Conservation (phyloP, 1,140 invertebrate species). For the Procambarus virginalis region DNA sequence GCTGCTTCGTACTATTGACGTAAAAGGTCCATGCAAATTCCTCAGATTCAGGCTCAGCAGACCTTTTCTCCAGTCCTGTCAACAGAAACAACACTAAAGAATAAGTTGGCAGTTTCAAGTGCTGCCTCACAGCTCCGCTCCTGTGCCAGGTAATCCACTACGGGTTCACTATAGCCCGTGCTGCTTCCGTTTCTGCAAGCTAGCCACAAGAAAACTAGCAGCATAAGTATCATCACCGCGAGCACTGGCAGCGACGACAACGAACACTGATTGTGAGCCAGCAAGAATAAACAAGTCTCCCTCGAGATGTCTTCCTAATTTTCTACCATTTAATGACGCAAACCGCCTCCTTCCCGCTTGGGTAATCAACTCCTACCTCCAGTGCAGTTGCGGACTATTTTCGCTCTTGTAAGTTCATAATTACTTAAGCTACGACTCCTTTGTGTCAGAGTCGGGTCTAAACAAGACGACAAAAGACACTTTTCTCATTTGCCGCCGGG, state of each 20-base stretch:
- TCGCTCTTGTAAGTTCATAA: conserved; percentile 25
- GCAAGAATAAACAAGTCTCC: conserved; percentile 18
- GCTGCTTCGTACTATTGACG: no score
- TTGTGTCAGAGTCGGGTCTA: background rate
- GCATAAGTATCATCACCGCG: background rate
- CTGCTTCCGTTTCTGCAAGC: no score
- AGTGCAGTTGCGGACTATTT: conserved; percentile 22
- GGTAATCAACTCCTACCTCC: conserved; percentile 28
- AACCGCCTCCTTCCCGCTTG: background rate
- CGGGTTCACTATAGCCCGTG: no score
- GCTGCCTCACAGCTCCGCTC: no score
- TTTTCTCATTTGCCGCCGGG: conserved; percentile 24
- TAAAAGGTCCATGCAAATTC: no score
- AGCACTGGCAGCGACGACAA: background rate
- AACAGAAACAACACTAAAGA: no score
- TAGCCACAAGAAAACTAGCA: no score
- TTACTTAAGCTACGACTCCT: conserved; percentile 33
- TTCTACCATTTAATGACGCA: conserved; percentile 39
- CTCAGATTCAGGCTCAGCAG: no score
- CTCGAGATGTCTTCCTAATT: conserved; percentile 13
- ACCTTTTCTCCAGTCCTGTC: no score
- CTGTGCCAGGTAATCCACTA: no score
- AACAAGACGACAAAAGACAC: conserved; percentile 35
- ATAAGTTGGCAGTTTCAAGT: no score
- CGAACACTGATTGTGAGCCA: conserved; percentile 3